Conservation (phyloP, 2,797 vertebrate species). For the Megaceryle alcyon region DNA sequence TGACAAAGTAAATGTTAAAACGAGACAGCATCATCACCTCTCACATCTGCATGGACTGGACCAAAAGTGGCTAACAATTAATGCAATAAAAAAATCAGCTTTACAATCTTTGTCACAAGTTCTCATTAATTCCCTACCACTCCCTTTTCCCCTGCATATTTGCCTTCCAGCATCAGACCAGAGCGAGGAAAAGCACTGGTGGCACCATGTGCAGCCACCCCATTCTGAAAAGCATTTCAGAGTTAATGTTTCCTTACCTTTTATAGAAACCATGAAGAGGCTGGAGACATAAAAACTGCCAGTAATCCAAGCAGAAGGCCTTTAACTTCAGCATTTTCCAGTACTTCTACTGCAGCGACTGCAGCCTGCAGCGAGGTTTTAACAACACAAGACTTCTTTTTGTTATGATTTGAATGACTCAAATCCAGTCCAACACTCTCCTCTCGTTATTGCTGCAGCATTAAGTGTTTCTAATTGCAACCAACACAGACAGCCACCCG, state of each 20-base stretch:
- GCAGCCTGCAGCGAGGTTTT: background rate
- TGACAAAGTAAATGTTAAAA: background rate
- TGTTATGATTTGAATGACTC: background rate
- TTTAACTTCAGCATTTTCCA: slow-evolving; percentile 93
- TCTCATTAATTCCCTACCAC: slow-evolving; percentile 25
- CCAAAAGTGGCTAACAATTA: background rate
- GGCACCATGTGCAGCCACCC: slow-evolving; percentile 11
- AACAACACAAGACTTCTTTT: background rate
- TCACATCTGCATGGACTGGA: background rate
- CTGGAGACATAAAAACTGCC: slow-evolving; percentile 96
- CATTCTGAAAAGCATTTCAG: background rate
- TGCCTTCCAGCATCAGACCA: background rate
- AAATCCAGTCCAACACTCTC: background rate
- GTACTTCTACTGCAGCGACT: background rate
- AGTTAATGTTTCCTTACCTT: slow-evolving; percentile 83
- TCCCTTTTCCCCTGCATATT: slow-evolving; percentile 26
- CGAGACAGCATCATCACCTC: background rate
- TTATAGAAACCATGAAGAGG: slow-evolving; percentile 92
- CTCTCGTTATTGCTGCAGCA: background rate
- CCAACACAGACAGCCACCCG: background rate
- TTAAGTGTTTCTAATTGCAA: background rate
- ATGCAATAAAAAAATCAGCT: background rate
- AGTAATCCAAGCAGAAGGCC: slow-evolving; percentile 97
- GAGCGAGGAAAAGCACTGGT: background rate
- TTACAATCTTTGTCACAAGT: slow-evolving; percentile 56